Conservation (phyloP, 2,113 vertebrate species). For the Otocyon megalotis region DNA sequence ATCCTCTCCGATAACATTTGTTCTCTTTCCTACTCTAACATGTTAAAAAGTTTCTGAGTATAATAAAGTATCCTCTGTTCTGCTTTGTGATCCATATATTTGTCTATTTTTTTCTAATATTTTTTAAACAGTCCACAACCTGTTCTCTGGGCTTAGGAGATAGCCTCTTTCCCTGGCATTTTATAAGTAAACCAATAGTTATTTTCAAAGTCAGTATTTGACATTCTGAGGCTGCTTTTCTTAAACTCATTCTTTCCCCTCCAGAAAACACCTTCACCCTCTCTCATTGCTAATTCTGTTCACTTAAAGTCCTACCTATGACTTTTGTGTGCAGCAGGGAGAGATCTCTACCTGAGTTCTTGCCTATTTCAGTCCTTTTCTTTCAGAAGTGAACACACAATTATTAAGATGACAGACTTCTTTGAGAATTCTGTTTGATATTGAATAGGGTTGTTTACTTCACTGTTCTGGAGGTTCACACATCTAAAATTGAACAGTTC, state of each 20-base stretch:
- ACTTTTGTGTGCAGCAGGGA: not conserved
- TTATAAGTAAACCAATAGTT: not conserved
- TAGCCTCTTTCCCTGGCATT: not conserved
- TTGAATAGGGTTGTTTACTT: conserved; percentile 26
- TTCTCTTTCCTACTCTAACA: not conserved
- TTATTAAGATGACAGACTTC: conserved; percentile 41
- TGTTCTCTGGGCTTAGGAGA: not conserved
- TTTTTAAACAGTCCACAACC: not conserved
- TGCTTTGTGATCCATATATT: not conserved
- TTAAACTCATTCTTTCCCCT: not conserved
- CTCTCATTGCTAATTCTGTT: not conserved
- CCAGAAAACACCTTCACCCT: conserved; percentile 16
- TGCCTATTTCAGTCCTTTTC: not conserved
- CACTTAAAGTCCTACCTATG: not conserved
- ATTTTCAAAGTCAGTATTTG: not conserved
- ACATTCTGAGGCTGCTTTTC: not conserved
- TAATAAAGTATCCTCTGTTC: not conserved
- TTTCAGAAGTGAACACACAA: not conserved
- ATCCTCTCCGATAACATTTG: not conserved
- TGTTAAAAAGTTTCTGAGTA: not conserved
- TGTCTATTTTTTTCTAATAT: not conserved
- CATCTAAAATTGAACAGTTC: conserved; percentile 51
- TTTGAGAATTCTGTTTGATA: conserved; percentile 69
- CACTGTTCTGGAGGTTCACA: conserved; percentile 3
- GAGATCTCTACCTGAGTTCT: not conserved